Evolutionary conservation across 2,113 vertebrate species (phyloP).

Genomic region (Bombycilla garrulus): DNA sequence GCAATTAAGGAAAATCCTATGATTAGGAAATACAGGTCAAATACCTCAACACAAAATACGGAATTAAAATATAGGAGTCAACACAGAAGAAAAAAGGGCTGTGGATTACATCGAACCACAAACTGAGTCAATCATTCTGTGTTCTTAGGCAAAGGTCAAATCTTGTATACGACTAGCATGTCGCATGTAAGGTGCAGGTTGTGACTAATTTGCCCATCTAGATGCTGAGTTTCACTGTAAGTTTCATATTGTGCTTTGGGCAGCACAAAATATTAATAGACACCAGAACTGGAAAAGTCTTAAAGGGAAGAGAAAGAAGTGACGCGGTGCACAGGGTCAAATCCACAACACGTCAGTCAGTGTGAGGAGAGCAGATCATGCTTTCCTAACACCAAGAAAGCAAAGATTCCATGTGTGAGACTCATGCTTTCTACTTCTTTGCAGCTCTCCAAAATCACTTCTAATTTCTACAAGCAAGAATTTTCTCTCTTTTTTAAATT

Average conservation of each 20-base stretch:
- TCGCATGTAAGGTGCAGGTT: neutral
- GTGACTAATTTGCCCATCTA: neutral
- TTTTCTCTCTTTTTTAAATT: neutral
- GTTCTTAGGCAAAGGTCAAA: constrained; percentile 15
- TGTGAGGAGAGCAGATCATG: neutral
- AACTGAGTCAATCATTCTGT: neutral
- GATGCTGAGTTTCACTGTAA: neutral
- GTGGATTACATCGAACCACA: neutral
- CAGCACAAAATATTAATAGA: neutral
- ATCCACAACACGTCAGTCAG: neutral
- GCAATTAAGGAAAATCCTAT: neutral
- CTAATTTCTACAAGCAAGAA: neutral
- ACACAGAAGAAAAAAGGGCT: neutral
- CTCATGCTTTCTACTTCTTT: neutral
- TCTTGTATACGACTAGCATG: neutral
- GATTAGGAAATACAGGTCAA: neutral
- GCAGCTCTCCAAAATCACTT: neutral
- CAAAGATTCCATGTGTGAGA: neutral
- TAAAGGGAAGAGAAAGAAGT: neutral
- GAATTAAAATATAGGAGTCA: neutral
- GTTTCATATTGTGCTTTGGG: neutral
- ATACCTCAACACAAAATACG: neutral
- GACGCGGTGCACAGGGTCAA: neutral
- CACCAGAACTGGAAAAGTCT: neutral
- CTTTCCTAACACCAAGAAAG: neutral